These are phyloP conservation scores for Gymnosoma rotundatum DNA, from an alignment of 2,888 invertebrate species.

Conservation along the genomic window DNA sequence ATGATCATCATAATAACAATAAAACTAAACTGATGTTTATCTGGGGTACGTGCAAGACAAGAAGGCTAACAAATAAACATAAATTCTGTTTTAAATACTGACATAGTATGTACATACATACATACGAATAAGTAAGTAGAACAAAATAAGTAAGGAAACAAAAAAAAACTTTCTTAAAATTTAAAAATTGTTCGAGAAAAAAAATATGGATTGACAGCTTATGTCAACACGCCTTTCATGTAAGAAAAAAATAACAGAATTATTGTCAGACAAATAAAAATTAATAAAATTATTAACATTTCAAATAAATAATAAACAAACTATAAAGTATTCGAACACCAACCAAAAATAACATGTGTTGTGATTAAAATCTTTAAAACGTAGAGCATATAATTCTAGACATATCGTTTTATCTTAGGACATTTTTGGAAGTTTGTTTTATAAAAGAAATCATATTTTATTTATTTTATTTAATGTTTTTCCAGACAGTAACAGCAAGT, in stretches of 20 bases:
- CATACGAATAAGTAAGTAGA: no score
- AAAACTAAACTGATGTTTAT: conserved; percentile 68
- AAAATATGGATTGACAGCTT: conserved; percentile 64
- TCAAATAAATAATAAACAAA: conserved; percentile 57
- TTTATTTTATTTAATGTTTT: no score
- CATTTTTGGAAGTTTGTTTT: no score
- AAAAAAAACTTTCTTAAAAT: no score
- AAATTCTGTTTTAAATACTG: conserved; percentile 60
- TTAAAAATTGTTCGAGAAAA: conserved; percentile 27
- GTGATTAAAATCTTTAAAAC: conserved; percentile 47
- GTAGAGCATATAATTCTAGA: conserved; percentile 18
- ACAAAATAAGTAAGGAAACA: no score
- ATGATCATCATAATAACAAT: conserved; percentile 66
- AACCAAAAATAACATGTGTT: conserved; percentile 48
- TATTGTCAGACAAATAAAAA: conserved; percentile 56
- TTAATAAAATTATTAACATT: conserved; percentile 66
- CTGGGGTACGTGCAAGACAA: conserved; percentile 61
- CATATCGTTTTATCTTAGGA: neutral
- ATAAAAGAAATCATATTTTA: no score
- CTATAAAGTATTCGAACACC: conserved; percentile 33
- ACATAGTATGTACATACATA: no score
- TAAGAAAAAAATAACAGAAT: conserved; percentile 33
- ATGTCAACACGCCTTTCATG: conserved; percentile 66
- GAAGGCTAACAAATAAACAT: conserved; percentile 61
- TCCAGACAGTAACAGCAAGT: no score